Base-by-base conservation (phyloP, 2,113 vertebrate genomes). In the Falco punctatus region DNA sequence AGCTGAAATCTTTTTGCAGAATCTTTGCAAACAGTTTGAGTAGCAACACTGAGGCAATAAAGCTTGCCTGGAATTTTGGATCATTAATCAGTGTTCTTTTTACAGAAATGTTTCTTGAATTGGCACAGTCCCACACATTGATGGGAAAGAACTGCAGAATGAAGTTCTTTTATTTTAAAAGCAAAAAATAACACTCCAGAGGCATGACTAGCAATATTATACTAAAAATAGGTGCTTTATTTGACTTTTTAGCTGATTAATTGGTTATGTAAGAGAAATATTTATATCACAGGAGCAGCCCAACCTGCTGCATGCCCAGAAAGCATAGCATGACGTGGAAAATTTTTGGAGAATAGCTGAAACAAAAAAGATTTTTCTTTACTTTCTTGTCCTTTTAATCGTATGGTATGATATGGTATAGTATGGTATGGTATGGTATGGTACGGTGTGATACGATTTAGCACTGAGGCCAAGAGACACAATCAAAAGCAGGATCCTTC, bases 171-270 rank as follows among this genome's bases (percentile, higher is more conserved):
- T 92, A 93, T 91, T 96, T 96, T 96, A 65, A 96, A 77, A 91
- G 85, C 59, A 92, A 87, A 96, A 96, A 94, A 94, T 70, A 95
- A 88, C 91, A 86, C 94, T 91, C 77, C 44, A 91, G 89, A 94
- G 94, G 81, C 92, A 95, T 96, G 96, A 96, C 87, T 95, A 82
- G 94, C 71, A 93, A 90, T 95, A 96, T 95, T 94, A 85, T 66
- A 64, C 93, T 94, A 95, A 92, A 97, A 96, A 97, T 94, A 95
- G 92, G 88, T 94, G 67, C 87, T 88, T 91, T 95, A 87, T 95
- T 94, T 94, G 95, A 91, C 89, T 94, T 96, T 90, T 95, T 95
- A 94, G 93, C 81, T 95, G 92, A 96, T 96, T 96, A 97, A 97
- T 97, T 97, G 70, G 77, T 97, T 95, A 95, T 91, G 51, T 95